Evolutionary conservation across 2,797 vertebrate species (phyloP).

Genomic region (Eupleurogrammus muticus): DNA sequence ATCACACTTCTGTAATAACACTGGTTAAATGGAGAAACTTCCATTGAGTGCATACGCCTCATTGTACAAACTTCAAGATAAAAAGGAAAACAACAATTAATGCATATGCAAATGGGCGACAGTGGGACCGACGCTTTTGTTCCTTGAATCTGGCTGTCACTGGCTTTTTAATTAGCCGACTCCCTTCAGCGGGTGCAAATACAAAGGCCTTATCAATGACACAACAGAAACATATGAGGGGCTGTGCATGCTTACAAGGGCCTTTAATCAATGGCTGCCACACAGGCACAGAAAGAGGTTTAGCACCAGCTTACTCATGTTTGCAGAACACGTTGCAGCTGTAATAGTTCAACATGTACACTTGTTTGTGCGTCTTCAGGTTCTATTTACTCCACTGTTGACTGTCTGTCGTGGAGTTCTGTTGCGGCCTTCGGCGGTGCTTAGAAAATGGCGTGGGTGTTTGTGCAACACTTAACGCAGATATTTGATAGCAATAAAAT

Average conservation of each 20-base stretch:
- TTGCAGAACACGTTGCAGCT: constrained; percentile 34
- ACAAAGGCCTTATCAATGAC: constrained; percentile 81
- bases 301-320: constrained; percentile 52
- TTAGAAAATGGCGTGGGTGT: constrained; percentile 17
- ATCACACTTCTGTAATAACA: constrained; percentile 11
- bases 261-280: constrained; percentile 77
- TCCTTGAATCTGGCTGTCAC: constrained; percentile 61
- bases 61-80: constrained; percentile 59
- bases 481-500: constrained; percentile 26
- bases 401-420: constrained; percentile 31
- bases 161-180: constrained; percentile 79
- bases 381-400: constrained; percentile 29
- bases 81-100: constrained; percentile 65
- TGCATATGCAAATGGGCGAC: constrained; percentile 65
- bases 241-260: constrained; percentile 71
- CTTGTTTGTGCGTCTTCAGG: constrained; percentile 26
- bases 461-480: constrained; percentile 12
- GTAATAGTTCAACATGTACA: constrained; percentile 30
- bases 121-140: constrained; percentile 66
- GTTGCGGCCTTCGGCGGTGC: constrained; percentile 33
- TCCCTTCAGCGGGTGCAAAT: constrained; percentile 65
- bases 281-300: constrained; percentile 56
- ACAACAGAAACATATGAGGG: constrained; percentile 72
- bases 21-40: constrained; percentile 6
- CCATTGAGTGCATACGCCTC: constrained; percentile 30